Percentiles rank a stretch among this genome's conserved stretches.
Evolutionary conservation across 2,888 invertebrate genomes (phyloP).

Genomic region (Unio pictorum): DNA sequence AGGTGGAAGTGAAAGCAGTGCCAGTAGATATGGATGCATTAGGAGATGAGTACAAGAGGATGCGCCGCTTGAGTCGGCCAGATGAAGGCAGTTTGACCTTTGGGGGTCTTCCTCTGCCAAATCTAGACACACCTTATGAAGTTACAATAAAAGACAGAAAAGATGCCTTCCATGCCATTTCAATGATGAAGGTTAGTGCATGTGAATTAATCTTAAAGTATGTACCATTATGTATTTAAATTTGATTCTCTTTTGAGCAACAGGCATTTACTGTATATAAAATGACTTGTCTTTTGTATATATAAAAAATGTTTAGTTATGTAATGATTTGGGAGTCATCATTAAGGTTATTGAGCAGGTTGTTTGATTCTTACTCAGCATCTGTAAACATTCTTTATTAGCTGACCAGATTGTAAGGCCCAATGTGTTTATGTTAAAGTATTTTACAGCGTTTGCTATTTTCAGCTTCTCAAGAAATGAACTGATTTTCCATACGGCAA

Average conservation of each 20-base stretch:
- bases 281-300: no score
- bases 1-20: slow-evolving; percentile 83
- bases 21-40: slow-evolving; percentile 79
- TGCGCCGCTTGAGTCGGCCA: slow-evolving; percentile 75
- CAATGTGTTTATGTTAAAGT: no score
- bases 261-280: not conserved
- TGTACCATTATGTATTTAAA: not conserved
- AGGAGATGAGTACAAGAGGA: slow-evolving; percentile 74
- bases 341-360: no score
- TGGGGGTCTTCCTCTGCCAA: slow-evolving; percentile 78
- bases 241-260: not conserved
- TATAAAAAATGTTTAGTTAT: no score
- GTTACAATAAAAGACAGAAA: slow-evolving; percentile 90
- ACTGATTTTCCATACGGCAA: no score
- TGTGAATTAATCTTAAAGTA: slow-evolving; percentile 4
- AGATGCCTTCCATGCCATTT: slow-evolving; percentile 91
- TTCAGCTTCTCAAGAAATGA: no score
- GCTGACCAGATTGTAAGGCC: no score
- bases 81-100: slow-evolving; percentile 73
- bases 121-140: slow-evolving; percentile 84
- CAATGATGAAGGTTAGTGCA: slow-evolving; percentile 87
- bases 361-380: no score
- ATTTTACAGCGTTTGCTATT: no score
- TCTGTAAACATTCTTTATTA: no score
- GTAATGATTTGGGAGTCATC: no score